Percentiles rank a stretch among this genome's conserved stretches.
phyloP scores from a whole-genome alignment of 1,140 invertebrate genomes.

The Drosophila nasuta region DNA sequence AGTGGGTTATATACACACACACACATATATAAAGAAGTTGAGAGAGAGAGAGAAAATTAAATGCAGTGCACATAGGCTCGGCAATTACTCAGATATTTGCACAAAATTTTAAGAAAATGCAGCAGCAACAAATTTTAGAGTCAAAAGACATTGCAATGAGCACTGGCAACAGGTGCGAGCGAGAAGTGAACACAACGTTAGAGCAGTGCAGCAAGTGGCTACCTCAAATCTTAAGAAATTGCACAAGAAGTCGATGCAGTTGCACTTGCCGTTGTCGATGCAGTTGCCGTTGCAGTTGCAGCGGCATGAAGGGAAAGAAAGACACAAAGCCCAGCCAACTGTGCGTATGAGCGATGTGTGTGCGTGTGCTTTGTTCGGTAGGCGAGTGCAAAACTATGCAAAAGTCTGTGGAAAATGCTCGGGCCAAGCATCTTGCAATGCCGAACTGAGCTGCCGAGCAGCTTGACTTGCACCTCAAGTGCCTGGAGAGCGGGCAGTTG shows the following conservation, averaged over 20 bases:
- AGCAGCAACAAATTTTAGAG: constrained; percentile 73
- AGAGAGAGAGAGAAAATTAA: constrained; percentile 50
- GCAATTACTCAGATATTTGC: constrained; percentile 79
- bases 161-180: constrained; percentile 42
- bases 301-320: not conserved
- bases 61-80: constrained; percentile 58
- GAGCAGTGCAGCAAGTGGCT: constrained; percentile 52
- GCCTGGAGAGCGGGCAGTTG: not conserved
- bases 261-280: constrained; percentile 38
- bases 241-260: constrained; percentile 68
- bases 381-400: constrained; percentile 68
- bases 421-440: constrained; percentile 2
- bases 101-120: constrained; percentile 83
- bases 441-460: constrained; percentile 57
- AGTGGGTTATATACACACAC: constrained; percentile 12
- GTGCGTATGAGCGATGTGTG: constrained; percentile 69
- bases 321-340: constrained; percentile 13
- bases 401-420: constrained; percentile 50
- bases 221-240: constrained; percentile 74
- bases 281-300: constrained; percentile 34
- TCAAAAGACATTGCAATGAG: constrained; percentile 57
- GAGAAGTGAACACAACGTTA: constrained; percentile 34
- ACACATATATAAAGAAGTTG: not conserved
- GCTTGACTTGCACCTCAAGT: constrained; percentile 45
- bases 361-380: constrained; percentile 21